Percentiles rank a stretch among this genome's conserved stretches.
Evolutionary conservation across 2,113 vertebrate genomes (phyloP).

Genomic region (Mobula birostris): DNA sequence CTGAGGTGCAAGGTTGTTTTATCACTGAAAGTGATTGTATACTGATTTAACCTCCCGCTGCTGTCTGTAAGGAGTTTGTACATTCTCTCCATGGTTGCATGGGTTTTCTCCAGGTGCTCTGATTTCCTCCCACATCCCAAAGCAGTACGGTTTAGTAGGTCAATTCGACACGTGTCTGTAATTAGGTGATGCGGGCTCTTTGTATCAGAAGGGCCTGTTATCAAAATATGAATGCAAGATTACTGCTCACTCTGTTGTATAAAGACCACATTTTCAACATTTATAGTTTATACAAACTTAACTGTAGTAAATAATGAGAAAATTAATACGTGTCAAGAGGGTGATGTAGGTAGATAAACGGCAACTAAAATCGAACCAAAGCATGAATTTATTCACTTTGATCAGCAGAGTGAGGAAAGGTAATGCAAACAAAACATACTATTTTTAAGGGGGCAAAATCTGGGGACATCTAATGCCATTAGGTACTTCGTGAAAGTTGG

Average conservation of each 20-base stretch:
- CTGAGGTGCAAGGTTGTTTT: background rate
- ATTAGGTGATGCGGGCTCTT: too few relatives aligned
- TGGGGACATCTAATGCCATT: background rate
- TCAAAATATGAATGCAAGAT: background rate
- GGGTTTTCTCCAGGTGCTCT: too few relatives aligned
- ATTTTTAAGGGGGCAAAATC: background rate
- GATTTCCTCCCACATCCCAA: too few relatives aligned
- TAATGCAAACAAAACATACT: background rate
- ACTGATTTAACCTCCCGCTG: background rate
- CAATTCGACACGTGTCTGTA: too few relatives aligned
- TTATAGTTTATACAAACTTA: background rate
- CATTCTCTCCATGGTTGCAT: too few relatives aligned
- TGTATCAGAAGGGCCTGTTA: too few relatives aligned
- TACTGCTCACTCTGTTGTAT: background rate
- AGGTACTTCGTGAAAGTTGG: too few relatives aligned
- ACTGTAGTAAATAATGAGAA: background rate
- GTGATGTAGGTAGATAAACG: background rate
- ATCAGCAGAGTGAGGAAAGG: background rate
- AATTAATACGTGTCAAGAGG: background rate
- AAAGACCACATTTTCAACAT: background rate
- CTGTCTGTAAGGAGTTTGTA: too few relatives aligned
- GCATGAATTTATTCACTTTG: background rate
- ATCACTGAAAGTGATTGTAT: background rate
- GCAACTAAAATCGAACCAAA: background rate
- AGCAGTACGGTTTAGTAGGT: too few relatives aligned